These are phyloP conservation scores for Falco biarmicus DNA, from an alignment of 2,797 vertebrate species.

Conservation along the genomic window DNA sequence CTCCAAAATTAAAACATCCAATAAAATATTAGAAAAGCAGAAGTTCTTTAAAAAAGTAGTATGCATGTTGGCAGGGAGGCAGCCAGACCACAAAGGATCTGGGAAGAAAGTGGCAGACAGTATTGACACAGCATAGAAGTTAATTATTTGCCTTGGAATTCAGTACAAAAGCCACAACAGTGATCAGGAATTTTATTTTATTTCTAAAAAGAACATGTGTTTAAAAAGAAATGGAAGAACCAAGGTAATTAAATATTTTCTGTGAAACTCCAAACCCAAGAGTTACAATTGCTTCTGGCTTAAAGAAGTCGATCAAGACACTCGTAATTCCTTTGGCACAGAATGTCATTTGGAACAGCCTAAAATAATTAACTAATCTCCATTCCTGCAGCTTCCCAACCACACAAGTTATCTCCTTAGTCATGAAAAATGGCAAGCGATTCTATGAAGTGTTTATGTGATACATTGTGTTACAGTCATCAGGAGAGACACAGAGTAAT, in stretches of 20 bases:
- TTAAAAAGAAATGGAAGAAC: neutral
- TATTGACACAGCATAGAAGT: neutral
- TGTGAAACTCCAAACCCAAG: neutral
- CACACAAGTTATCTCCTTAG: neutral
- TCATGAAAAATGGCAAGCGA: neutral
- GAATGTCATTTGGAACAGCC: neutral
- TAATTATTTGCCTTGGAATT: slow-evolving; percentile 16
- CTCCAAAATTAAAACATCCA: slow-evolving; percentile 3
- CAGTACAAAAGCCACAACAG: slow-evolving; percentile 26
- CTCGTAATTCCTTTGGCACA: neutral
- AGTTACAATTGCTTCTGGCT: neutral
- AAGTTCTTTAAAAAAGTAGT: neutral
- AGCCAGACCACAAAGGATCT: slow-evolving; percentile 5
- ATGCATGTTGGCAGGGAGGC: neutral
- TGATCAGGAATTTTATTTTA: neutral
- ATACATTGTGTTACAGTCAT: neutral
- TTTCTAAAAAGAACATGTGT: slow-evolving; percentile 29
- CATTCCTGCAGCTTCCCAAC: neutral
- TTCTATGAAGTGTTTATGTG: neutral
- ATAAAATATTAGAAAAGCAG: slow-evolving; percentile 32
- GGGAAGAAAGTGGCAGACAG: slow-evolving; percentile 20
- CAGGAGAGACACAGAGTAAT: neutral
- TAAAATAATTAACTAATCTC: slow-evolving; percentile 19
- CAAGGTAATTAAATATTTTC: neutral
- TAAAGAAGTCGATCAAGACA: neutral